Percentiles rank a stretch among this genome's conserved stretches.
phyloP scores from a whole-genome alignment of 2,113 vertebrate genomes.

The Hippocampus zosterae region DNA sequence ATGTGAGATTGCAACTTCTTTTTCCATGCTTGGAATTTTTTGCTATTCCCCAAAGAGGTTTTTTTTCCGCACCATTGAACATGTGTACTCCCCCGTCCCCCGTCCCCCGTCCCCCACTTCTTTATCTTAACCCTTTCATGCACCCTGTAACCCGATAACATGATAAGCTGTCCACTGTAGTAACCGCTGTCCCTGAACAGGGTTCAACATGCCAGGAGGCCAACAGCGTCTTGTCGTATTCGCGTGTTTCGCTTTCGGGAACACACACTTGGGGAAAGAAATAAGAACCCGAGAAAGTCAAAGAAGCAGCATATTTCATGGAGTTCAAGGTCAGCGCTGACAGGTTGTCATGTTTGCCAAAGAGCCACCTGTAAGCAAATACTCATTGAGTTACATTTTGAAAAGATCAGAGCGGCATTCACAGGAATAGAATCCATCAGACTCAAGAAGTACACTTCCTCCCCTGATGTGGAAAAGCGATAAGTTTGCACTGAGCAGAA shows the following conservation, averaged over 20 bases:
- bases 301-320: background rate
- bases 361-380: conserved; percentile 15
- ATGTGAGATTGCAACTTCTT: conserved; percentile 22
- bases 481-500: background rate
- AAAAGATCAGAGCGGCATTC: conserved; percentile 8
- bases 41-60: conserved; percentile 24
- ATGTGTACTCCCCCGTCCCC: too few relatives aligned
- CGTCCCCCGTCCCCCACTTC: conserved; percentile 19
- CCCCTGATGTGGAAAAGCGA: background rate
- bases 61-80: conserved; percentile 14
- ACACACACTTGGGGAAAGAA: background rate
- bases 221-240: conserved; percentile 32
- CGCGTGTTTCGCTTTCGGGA: conserved; percentile 4
- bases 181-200: too few relatives aligned
- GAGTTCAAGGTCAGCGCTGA: background rate
- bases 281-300: background rate
- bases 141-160: too few relatives aligned
- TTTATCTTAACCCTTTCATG: conserved; percentile 2
- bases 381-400: conserved; percentile 22
- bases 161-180: too few relatives aligned
- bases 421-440: background rate
- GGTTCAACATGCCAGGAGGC: conserved; percentile 43
- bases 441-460: background rate
- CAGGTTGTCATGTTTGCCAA: conserved; percentile 7
- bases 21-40: conserved; percentile 36